Percentiles rank a stretch among this genome's conserved stretches.
phyloP scores from a whole-genome alignment of 2,797 vertebrate genomes.

The Carcharodon carcharias region DNA sequence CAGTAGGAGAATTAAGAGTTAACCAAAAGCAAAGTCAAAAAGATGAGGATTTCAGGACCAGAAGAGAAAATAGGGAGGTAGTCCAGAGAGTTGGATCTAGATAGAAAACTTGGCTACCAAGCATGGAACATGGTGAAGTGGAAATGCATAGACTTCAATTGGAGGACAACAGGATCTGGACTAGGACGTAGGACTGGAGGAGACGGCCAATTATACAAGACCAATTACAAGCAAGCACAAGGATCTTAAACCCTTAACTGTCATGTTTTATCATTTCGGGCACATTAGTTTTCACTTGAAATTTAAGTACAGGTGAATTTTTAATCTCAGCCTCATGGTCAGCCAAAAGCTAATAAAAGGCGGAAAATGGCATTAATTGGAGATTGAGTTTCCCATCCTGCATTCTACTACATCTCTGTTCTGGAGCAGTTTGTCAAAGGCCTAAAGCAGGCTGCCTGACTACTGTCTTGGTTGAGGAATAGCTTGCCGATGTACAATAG shows the following conservation, averaged over 20 bases:
- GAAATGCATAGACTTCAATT: not conserved
- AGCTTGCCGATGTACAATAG: not conserved
- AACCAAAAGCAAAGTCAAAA: not conserved
- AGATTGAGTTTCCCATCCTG: not conserved
- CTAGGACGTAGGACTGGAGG: not conserved
- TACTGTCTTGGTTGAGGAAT: not conserved
- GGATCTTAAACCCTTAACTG: not conserved
- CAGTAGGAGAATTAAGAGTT: not conserved
- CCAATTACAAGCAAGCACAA: not conserved
- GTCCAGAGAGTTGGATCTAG: not conserved
- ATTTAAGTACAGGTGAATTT: not conserved
- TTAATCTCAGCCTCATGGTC: not conserved
- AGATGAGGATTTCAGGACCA: not conserved
- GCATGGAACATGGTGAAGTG: not conserved
- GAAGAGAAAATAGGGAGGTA: not conserved
- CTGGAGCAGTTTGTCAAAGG: not conserved
- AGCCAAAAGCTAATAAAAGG: not conserved
- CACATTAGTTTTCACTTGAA: not conserved
- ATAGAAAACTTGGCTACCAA: not conserved
- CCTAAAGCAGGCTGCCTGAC: too few relatives aligned
- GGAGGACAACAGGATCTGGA: not conserved
- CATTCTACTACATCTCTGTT: not conserved
- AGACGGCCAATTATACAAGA: not conserved
- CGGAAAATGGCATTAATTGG: too few relatives aligned
- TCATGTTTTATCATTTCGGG: too few relatives aligned